phyloP scores from a whole-genome alignment of 2,797 vertebrate species.

The Parauchenoglanis ngamensis region DNA sequence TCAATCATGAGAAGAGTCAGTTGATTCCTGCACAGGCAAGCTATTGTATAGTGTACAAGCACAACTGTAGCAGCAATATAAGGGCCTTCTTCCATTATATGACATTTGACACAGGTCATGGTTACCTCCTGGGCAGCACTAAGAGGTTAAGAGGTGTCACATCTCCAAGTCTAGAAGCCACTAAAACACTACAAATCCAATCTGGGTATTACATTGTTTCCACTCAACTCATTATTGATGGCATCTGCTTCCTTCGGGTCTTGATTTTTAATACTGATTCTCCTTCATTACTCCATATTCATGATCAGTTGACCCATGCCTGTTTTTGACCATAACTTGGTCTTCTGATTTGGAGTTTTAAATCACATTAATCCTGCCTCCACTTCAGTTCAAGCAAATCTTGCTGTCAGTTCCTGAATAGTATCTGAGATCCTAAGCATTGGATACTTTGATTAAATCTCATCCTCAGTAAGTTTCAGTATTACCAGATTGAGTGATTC shows the following conservation, averaged over 20 bases:
- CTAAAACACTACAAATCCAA: background rate
- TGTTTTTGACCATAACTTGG: background rate
- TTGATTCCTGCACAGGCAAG: background rate
- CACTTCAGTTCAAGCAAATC: background rate
- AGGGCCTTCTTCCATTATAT: background rate
- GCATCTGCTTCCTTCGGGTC: background rate
- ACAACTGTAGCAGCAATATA: background rate
- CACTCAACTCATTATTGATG: conserved; percentile 9
- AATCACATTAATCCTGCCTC: background rate
- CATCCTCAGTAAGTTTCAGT: background rate
- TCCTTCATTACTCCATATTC: background rate
- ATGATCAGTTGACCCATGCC: background rate
- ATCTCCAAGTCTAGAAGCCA: background rate
- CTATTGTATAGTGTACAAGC: background rate
- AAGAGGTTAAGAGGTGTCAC: background rate
- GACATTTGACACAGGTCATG: background rate
- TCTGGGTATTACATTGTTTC: background rate
- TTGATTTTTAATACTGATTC: background rate
- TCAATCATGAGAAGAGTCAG: background rate
- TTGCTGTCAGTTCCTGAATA: background rate
- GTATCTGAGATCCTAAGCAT: background rate
- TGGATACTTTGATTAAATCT: background rate
- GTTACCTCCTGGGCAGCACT: background rate
- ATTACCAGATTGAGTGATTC: background rate
- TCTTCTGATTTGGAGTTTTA: background rate